Evolutionary conservation across 1,140 invertebrate species (phyloP), one percentile per base, ranked within the genome.

Genomic region (Drosophila nigrodunni): DNA sequence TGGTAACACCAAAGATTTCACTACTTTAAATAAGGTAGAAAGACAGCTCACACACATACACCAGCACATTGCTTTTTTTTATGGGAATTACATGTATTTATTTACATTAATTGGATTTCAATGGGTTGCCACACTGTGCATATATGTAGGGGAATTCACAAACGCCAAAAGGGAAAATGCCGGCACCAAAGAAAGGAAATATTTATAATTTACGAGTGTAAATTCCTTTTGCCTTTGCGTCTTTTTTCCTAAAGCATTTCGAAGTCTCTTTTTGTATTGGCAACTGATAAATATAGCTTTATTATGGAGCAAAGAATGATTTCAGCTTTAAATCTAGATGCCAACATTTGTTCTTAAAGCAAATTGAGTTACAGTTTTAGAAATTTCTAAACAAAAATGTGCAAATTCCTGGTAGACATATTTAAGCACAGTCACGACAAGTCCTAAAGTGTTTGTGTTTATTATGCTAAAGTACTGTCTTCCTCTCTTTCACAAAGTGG

Each of bases 61-160:
- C 25, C 78, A 69, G 74, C 54, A 87, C 75, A 67, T 59, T 54
- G 71, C 15, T 78, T 15, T 64, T 73, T 82, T 75, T 64, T 71
- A 44, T 43, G 44, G 59, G 52, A 71, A 65, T 77, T 73, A 57
- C 72, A 77, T 87, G 80, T 86, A 79, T 86, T 86, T 86, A 82
- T 86, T 86, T 86, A 87, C 83, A 87, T 86, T 86, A 86, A 86
- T 86, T 86, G 82, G 82, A 86, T 86, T 82, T 79, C 83, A 82
- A 79, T 75, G 73, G 71, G 68, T 75, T 75, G 67, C 70, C 62
- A 66, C 64, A 64, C 69, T 43, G 55, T 46, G 46, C 68, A 80
- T 70, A 69, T 50, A 47, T 44, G 54, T 30, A 15, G 43, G 58
- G 44, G 58, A 34, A 61, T 61, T 34, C 9, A 41, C 21, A 13